Base-by-base conservation (phyloP, 2,113 vertebrate species). In the Megaceryle maxima region DNA sequence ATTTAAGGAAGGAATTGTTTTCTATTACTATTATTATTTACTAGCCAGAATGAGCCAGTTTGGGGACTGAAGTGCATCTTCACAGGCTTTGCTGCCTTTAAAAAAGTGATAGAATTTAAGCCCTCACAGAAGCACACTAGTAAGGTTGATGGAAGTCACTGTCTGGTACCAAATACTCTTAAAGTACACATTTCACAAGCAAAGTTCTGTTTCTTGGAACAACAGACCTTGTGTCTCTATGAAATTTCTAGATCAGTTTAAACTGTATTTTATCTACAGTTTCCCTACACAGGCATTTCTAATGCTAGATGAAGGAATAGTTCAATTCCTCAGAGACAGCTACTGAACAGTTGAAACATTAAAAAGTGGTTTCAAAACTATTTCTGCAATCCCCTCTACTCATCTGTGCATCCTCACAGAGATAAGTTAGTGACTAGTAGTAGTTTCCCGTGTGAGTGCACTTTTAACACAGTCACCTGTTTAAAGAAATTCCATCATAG, bases 401-500 rank as follows among this genome's bases (percentile, higher is more conserved):
- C 60, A 50, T 73, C 43, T 64, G 5, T 33, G 89, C 68, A 86
- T 55, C 76, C 29, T 93, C 50, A 44, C 55, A 73, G 63, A 94
- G 87, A 80, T 63, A 19, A 92, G 90, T 48, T 63, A 88, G 51
- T 72, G 74, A 62, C 37, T 74, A 85, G 69, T 55, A 67, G 37
- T 48, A 46, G 41, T 33, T 90, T 96, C 62, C 84, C 82, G 33
- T 83, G 48, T 35, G 68, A 76, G 70, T 67, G 87, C 73, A 78
- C 87, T 97, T 95, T 72, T 88, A 96, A 74, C 89, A 72, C 51
- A 90, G 86, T 96, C 92, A 94, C 92, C 88, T 97, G 94, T 96
- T 96, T 73, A 77, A 89, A 93, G 75, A 94, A 94, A 96, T 96
- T 96, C 95, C 96, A 88, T 46, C 75, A 72, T 2, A 92, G 79